Conservation (phyloP, 2,797 vertebrate species). For the Uromys caudimaculatus region DNA sequence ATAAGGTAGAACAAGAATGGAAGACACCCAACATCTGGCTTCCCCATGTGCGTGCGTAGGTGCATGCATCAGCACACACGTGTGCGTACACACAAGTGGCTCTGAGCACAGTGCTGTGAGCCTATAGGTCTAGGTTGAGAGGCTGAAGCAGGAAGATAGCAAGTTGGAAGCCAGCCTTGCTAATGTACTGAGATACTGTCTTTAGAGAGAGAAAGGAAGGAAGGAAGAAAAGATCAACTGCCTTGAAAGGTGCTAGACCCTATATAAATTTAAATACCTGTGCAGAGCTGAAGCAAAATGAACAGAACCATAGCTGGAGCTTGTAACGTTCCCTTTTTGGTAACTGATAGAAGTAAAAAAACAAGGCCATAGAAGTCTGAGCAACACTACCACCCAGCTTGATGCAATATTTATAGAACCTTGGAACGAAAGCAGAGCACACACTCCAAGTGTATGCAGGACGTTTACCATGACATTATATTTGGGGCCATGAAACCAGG, state of each 20-base stretch:
- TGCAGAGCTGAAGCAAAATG: neutral
- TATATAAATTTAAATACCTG: neutral
- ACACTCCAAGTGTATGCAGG: neutral
- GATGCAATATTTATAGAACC: slow-evolving; percentile 26
- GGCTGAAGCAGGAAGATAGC: neutral
- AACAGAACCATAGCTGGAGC: neutral
- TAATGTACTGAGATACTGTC: neutral
- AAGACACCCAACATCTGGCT: neutral
- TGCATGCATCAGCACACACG: neutral
- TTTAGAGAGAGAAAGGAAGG: too few relatives aligned
- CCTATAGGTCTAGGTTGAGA: neutral
- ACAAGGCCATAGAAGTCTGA: neutral
- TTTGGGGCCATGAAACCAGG: neutral
- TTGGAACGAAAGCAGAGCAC: neutral
- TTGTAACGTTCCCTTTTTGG: neutral
- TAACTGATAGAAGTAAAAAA: neutral
- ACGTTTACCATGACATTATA: neutral
- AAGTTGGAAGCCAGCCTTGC: neutral
- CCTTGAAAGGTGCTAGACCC: neutral
- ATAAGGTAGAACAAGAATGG: neutral
- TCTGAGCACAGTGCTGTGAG: neutral
- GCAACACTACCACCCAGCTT: neutral
- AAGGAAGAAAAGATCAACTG: neutral
- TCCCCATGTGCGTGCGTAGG: too few relatives aligned
- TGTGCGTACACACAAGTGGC: neutral